Evolutionary conservation across 2,797 vertebrate species (phyloP), one percentile per base, ranked within the genome.

Genomic region (Galaxias olidus): DNA sequence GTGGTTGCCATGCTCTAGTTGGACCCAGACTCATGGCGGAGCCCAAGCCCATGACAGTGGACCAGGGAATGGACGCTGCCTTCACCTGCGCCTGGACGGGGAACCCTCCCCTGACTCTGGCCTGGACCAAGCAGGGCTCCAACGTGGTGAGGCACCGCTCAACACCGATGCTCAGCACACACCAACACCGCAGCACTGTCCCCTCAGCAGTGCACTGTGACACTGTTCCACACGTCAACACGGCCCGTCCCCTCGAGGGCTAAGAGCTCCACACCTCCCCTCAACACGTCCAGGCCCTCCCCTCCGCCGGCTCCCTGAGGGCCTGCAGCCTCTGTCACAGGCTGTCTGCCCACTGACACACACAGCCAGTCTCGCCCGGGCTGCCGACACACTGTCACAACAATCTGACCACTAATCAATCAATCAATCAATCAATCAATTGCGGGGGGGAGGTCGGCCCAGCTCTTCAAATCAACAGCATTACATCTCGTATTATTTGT

Each of bases 21-120:
- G 95, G 95, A 18, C 96, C 95, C 30, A 89, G 91, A 81, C 86
- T 96, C 66, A 80, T 93, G 58, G 90, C 93, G 0, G 93, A 93
- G 77, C 96, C 95, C 0, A 93, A 94, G 52, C 90, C 95, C 1
- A 64, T 91, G 82, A 93, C 83, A 0, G 94, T 96, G 68, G 95
- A 97, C 56, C 71, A 84, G 0, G 96, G 94, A 1, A 91, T 93
- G 86, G 95, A 96, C 11, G 92, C 94, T 1, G 92, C 92, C 2
- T 96, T 97, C 73, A 95, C 91, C 66, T 97, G 95, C 56, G 89
- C 91, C 11, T 97, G 96, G 96, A 93, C 90, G 0, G 95, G 96
- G 63, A 97, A 97, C 80, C 96, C 95, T 45, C 93, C 92, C 18
- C 91, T 96, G 48, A 95, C 92, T n/a, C 85, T 96, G 71, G 94